Percentiles rank a stretch among this genome's conserved stretches.
phyloP scores from a whole-genome alignment of 2,888 invertebrate species.

The Morpho achilles region DNA sequence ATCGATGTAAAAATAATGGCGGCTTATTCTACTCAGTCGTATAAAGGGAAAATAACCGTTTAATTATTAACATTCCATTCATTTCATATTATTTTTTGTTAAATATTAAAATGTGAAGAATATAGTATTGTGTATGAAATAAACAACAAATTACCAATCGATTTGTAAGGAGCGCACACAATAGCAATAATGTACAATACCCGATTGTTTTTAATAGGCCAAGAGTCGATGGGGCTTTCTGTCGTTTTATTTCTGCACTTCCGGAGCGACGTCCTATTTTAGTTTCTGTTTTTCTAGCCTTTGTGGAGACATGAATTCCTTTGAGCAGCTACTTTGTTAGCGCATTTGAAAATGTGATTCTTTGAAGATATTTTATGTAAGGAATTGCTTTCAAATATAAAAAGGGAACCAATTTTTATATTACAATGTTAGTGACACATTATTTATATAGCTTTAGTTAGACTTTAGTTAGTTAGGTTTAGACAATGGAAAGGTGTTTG shows the following conservation, averaged over 20 bases:
- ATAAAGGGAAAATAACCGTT: too few species aligned
- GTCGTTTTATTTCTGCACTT: conserved; percentile 3
- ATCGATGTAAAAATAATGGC: too few species aligned
- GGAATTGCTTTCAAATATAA: too few species aligned
- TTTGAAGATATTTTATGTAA: not conserved
- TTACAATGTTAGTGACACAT: too few species aligned
- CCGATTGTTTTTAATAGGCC: conserved; percentile 24
- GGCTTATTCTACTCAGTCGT: too few species aligned
- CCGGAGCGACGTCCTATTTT: conserved; percentile 1
- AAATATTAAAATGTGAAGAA: too few species aligned
- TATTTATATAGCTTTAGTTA: too few species aligned
- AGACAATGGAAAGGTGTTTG: too few species aligned
- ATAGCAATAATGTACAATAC: conserved; percentile 14
- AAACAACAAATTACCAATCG: conserved; percentile 23
- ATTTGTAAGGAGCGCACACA: conserved; percentile 29
- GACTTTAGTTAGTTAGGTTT: too few species aligned
- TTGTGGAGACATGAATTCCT: not conserved
- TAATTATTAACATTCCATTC: too few species aligned
- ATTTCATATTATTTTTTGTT: too few species aligned
- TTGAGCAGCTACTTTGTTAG: not conserved
- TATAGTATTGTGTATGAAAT: conserved; percentile 5
- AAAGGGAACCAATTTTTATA: too few species aligned
- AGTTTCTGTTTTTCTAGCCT: conserved; percentile 2
- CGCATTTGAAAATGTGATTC: not conserved
- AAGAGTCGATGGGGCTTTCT: conserved; percentile 11